Evolutionary conservation across 1,140 invertebrate genomes (phyloP), one percentile per base, ranked within the genome.

Genomic region (Hydropsyche tenuis): DNA sequence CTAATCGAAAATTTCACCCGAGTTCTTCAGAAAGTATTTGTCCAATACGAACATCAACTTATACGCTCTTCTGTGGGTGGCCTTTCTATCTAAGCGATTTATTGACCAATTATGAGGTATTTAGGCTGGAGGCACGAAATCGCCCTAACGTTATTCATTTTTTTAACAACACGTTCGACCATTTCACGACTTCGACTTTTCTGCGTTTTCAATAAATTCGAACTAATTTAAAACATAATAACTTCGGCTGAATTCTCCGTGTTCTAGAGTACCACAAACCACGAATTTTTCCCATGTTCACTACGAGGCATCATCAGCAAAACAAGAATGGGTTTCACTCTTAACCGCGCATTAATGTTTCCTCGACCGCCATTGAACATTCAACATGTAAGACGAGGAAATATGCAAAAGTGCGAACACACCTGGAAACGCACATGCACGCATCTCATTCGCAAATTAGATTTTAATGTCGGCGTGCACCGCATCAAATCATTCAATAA

Each of bases 381-480:
- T 53, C 20, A 14, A 18, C 7, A 18, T 53, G 1, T 7, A 7
- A 18, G 6, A 53, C 48, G 48, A 9, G 48, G 16, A 37, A 37
- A 4, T 37, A 37, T 37, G 30, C 30, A 37, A 37, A 37, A 37
- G 30, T 37, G 30, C 30, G 9, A n/a, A 48, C 46, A 4, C 46
- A 53, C 16, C 9, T 53, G 16, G 18, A 1, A n/a, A 53, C 16
- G 20, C 4, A 27, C 14, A 60, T 14, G 23, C 65, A 65, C 42
- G n/a, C 45, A 68, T n/a, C 30, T 4, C 45, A 16, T 70, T 70
- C 68, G 48, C 68, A 70, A 70, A 70, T 70, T 70, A 56, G 68
- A 70, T 70, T 70, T 70, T 70, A 70, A 70, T 70, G 48, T 70
- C 23, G 45, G 43, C 63, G 30, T 65, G 37, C 37, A 43, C 16